phyloP scores from a whole-genome alignment of 53 echinoderm and acorn worm genomes.

The Astropecten irregularis region DNA sequence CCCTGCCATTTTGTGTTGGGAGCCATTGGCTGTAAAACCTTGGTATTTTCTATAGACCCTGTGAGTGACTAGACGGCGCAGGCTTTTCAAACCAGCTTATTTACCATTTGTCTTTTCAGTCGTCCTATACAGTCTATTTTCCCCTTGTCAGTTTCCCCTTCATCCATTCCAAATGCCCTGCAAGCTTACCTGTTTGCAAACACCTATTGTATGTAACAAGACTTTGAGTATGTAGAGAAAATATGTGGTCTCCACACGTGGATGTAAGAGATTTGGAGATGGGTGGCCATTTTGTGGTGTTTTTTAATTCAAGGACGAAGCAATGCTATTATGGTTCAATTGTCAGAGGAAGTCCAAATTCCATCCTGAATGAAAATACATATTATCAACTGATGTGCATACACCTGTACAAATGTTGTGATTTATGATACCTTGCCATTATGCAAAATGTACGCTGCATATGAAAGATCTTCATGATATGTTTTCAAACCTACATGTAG shows the following conservation, averaged over 20 bases:
- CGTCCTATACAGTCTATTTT: no score
- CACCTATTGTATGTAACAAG: slow-evolving; percentile 12
- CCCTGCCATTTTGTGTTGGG: no score
- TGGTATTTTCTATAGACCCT: slow-evolving; percentile 9
- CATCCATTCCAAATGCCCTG: background rate
- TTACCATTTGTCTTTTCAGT: slow-evolving; percentile 21
- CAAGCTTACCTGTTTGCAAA: slow-evolving; percentile 23
- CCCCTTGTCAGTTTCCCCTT: background rate
- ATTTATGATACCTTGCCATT: no score
- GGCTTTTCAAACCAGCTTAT: no score
- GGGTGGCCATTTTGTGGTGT: slow-evolving; percentile 3
- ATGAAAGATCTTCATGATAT: no score
- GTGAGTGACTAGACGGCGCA: slow-evolving; percentile 2
- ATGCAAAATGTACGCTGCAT: no score
- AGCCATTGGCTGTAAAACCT: slow-evolving; percentile 34
- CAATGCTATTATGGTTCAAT: background rate
- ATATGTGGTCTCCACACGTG: background rate
- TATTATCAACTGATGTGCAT: no score
- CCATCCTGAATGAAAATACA: no score
- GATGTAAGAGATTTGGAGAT: no score
- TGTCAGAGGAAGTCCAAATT: background rate
- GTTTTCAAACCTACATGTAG: no score
- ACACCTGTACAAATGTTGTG: no score
- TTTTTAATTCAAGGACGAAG: background rate
- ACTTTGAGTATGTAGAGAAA: no score